These are phyloP conservation scores for Poecilia wingei DNA, from an alignment of 2,797 vertebrate genomes.

Conservation along the genomic window DNA sequence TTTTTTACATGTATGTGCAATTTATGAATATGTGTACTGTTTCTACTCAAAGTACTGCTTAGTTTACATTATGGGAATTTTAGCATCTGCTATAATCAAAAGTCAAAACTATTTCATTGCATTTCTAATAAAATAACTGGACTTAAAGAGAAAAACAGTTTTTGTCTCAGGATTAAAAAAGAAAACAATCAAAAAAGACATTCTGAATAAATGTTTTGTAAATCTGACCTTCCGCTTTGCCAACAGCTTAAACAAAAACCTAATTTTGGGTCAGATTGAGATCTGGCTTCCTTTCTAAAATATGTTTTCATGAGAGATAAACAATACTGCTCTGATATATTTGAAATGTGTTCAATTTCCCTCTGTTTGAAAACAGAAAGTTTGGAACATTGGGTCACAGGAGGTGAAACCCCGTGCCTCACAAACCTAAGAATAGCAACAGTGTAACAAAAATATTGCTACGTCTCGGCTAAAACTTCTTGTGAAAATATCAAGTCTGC, in stretches of 20 bases:
- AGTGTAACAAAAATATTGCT: slow-evolving; percentile 1
- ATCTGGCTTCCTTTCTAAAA: slow-evolving; percentile 8
- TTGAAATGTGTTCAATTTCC: not conserved
- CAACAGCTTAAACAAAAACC: slow-evolving; percentile 19
- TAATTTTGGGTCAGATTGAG: slow-evolving; percentile 11
- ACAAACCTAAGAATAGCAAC: not conserved
- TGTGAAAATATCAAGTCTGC: not conserved
- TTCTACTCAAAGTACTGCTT: not conserved
- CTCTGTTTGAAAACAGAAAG: not conserved
- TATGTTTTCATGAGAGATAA: slow-evolving; percentile 26
- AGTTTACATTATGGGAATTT: not conserved
- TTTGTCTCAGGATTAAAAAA: not conserved
- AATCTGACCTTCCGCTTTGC: slow-evolving; percentile 39
- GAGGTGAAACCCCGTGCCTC: not conserved
- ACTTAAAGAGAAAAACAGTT: not conserved
- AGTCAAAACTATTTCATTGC: not conserved
- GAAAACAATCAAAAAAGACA: not conserved
- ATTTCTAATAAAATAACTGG: not conserved
- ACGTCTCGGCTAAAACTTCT: not conserved
- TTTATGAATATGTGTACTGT: not conserved
- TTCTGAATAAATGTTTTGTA: slow-evolving; percentile 53
- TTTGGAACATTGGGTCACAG: not conserved
- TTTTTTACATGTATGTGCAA: not conserved
- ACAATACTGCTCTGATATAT: not conserved
- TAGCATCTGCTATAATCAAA: not conserved